Conservation (phyloP, 2,113 vertebrate species). For the Eulacestoma nigropectus region DNA sequence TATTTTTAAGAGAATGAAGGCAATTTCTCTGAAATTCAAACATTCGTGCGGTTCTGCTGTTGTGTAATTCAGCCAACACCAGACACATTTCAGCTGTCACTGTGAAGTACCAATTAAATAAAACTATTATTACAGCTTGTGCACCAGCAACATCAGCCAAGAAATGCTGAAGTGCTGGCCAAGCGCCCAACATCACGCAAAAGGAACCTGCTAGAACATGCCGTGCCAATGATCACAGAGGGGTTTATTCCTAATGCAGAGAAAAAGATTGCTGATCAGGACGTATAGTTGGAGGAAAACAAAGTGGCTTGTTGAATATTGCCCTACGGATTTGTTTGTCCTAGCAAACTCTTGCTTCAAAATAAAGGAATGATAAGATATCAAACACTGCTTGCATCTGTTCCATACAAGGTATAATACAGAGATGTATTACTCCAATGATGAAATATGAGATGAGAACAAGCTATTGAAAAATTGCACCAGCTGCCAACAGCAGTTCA, state of each 20-base stretch:
- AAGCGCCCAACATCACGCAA: background rate
- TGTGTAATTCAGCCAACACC: background rate
- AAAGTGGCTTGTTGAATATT: background rate
- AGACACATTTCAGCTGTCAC: background rate
- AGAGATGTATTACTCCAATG: background rate
- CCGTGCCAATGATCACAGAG: background rate
- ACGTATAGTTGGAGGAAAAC: background rate
- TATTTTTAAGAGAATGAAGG: background rate
- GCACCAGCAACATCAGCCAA: background rate
- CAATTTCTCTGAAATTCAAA: background rate
- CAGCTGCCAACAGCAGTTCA: background rate
- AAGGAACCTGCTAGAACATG: conserved; percentile 25
- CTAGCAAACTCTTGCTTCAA: background rate
- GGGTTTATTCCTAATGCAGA: background rate
- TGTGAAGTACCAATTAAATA: background rate
- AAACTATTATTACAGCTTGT: background rate
- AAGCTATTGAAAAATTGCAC: background rate
- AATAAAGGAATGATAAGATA: background rate
- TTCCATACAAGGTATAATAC: background rate
- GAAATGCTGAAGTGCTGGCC: background rate
- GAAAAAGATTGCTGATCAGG: background rate
- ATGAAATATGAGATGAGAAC: background rate
- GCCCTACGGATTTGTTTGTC: background rate
- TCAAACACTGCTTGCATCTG: background rate
- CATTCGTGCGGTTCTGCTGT: background rate